Base-by-base conservation (phyloP, 2,113 vertebrate species). In the Onychostruthus taczanowskii region DNA sequence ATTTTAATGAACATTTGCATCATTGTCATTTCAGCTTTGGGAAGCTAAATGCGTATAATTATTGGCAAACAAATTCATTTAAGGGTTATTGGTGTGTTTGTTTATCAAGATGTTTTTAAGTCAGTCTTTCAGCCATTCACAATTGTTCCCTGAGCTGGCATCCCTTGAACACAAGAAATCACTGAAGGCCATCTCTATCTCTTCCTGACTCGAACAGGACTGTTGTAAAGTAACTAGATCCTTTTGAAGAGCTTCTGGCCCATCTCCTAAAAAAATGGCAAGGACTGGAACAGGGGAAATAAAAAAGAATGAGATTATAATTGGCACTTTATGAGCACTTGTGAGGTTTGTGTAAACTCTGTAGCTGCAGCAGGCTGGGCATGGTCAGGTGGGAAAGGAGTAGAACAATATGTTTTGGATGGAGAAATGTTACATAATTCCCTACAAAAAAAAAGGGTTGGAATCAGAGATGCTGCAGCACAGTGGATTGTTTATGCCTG, bases 91-190 rank as follows among this genome's bases (percentile, higher is more conserved):
- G 83, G 53, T 84, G 35, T 82, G 61, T 94, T 92, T 96, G 76
- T 95, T 96, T 88, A 67, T 75, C 63, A 91, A 94, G 87, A 52
- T 93, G 73, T 73, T 95, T 92, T 88, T 17, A 92, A 83, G 76
- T 75, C 67, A 85, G 77, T 66, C 66, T 86, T 90, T 93, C 59
- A 93, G 2, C 59, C 50, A 46, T 87, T 95, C 78, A 87, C 74
- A 87, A 63, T 96, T 93, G 82, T 93, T 92, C 84, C 89, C 85
- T 66, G 82, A 89, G 74, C 53, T 93, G 77, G 78, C 87, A 58
- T 86, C 46, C 53, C 43, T 39, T 90, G 68, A 85, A 90, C 80
- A 78, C 55, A 87, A 87, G 83, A 94, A 86, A 69, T 86, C 72
- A 53, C 63, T 73, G 82, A 94, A 76, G 63, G 68, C 90, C 88